phyloP scores from a whole-genome alignment of 1,140 invertebrate genomes.

The Pectinophora gossypiella region DNA sequence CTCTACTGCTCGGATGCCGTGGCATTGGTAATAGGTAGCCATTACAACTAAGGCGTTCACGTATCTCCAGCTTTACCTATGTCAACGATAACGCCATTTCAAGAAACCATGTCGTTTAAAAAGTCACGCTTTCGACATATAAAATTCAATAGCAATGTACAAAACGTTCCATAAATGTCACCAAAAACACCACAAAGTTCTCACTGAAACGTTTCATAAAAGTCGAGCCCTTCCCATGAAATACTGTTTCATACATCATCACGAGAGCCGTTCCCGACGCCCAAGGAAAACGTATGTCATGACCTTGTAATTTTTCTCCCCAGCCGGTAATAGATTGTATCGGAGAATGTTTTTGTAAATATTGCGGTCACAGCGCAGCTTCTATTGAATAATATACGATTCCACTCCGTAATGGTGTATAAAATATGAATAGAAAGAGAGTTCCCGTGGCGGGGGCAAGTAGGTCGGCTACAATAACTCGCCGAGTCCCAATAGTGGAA shows the following conservation, averaged over 20 bases:
- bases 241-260: constrained; percentile 14
- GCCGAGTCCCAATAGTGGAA: constrained; percentile 49
- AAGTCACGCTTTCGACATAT: no score
- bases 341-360: constrained; percentile 18
- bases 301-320: constrained; percentile 33
- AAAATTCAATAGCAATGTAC: no score
- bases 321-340: constrained; percentile 28
- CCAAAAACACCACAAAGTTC: neutral
- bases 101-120: no score
- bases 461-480: constrained; percentile 53
- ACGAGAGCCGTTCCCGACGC: neutral
- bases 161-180: no score
- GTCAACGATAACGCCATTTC: no score
- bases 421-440: constrained; percentile 52
- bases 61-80: no score
- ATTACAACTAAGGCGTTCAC: neutral
- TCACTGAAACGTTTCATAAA: no score
- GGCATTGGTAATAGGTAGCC: neutral
- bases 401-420: constrained; percentile 41
- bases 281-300: constrained; percentile 30
- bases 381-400: constrained; percentile 41
- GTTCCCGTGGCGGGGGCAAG: constrained; percentile 27
- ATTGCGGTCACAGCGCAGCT: constrained; percentile 12
- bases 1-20: no score
- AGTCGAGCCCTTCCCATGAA: no score